Conservation (phyloP, 2,113 vertebrate genomes). For the Lagopus muta region DNA sequence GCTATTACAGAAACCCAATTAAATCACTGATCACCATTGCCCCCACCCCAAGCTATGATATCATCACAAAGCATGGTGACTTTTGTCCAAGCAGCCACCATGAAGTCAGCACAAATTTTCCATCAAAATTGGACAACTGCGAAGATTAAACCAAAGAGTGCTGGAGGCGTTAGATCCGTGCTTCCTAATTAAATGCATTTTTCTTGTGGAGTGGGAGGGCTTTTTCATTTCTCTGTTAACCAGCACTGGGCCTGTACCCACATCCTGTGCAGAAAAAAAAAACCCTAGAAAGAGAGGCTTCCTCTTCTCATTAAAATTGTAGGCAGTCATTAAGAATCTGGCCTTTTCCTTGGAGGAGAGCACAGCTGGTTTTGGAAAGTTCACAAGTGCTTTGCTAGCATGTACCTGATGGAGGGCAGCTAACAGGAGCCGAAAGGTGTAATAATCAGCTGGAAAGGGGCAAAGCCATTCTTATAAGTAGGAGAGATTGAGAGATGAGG, state of each 20-base stretch:
- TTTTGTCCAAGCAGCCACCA: conserved; percentile 62
- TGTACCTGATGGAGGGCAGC: fast-evolving
- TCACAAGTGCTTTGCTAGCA: neutral
- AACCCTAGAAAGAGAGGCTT: neutral
- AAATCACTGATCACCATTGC: conserved; percentile 45
- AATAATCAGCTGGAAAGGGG: neutral
- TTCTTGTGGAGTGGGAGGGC: conserved; percentile 8
- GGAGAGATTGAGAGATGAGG: neutral
- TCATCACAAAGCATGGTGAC: conserved; percentile 20
- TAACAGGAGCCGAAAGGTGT: neutral
- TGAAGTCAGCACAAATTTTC: conserved; percentile 63
- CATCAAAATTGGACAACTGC: conserved; percentile 46
- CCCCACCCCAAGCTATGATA: neutral
- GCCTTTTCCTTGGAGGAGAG: neutral
- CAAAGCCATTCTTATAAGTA: fast-evolving
- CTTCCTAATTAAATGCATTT: conserved; percentile 34
- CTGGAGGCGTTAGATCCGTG: conserved; percentile 12
- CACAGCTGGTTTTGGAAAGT: neutral
- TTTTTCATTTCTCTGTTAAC: neutral
- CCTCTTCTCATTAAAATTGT: neutral
- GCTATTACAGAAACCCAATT: conserved; percentile 65
- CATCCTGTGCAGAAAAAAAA: neutral
- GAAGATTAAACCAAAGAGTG: conserved; percentile 2
- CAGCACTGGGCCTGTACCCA: neutral
- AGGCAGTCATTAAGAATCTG: neutral